Percentiles rank a stretch among this genome's conserved stretches.
These are phyloP conservation scores for Cheirogaleus major DNA, from an alignment of 2,797 vertebrate species.

Conservation along the genomic window DNA sequence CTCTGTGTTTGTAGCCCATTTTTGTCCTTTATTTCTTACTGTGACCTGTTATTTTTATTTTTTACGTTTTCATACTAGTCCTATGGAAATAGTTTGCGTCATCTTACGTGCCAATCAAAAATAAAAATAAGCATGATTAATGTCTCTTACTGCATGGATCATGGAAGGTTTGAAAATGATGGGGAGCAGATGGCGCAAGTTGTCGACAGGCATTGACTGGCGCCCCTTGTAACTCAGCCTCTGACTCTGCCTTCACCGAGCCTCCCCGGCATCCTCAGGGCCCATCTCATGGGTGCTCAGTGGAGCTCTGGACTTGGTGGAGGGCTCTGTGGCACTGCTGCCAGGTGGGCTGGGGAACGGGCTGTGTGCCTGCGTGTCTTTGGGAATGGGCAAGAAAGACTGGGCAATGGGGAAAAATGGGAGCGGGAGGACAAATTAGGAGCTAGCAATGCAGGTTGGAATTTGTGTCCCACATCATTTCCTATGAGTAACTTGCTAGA, in stretches of 20 bases:
- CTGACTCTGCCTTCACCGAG: not conserved
- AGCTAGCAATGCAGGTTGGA: not conserved
- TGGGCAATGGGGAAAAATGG: not conserved
- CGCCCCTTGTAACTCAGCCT: not conserved
- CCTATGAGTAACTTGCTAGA: not conserved
- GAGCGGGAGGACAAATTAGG: not conserved
- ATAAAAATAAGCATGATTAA: not conserved
- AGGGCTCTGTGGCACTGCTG: not conserved
- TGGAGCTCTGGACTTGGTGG: not conserved
- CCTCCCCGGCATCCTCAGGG: not conserved
- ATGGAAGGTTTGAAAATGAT: not conserved
- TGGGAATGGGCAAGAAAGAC: not conserved
- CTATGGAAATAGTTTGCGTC: not conserved
- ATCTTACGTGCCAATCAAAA: not conserved
- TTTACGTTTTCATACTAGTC: not conserved
- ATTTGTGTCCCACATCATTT: not conserved
- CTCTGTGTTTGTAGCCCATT: not conserved
- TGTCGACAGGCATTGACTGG: no score
- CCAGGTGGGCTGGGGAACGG: rapidly evolving
- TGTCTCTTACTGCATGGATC: not conserved
- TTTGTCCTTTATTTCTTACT: not conserved
- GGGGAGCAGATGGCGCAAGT: not conserved
- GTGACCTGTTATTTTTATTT: not conserved
- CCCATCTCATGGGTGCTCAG: not conserved
- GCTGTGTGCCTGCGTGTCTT: rapidly evolving